A percentile compares a stretch with the other conserved stretches of the same genome.
phyloP scores from a whole-genome alignment of 1,140 invertebrate genomes.

The Drusus annulatus region DNA sequence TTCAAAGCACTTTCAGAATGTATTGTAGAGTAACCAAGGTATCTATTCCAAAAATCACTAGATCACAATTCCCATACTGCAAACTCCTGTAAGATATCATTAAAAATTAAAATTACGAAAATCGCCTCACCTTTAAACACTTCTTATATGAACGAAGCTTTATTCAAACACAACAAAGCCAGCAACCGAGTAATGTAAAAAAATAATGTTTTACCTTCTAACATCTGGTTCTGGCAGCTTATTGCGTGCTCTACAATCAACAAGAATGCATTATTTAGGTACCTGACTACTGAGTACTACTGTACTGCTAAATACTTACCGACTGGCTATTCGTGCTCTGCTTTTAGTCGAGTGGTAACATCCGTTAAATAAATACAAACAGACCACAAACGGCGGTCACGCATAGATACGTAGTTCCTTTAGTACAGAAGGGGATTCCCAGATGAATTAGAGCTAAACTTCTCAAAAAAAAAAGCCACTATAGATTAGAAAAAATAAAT shows the following conservation, averaged over 20 bases:
- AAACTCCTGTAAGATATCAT: too few species aligned
- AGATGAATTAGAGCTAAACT: background rate
- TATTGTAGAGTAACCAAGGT: too few species aligned
- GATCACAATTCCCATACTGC: too few species aligned
- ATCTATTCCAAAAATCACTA: too few species aligned
- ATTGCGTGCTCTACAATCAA: background rate
- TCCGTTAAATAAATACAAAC: conserved; percentile 34
- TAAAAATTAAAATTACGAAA: too few species aligned
- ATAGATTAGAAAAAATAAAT: too few species aligned
- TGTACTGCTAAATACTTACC: too few species aligned
- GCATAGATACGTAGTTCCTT: background rate
- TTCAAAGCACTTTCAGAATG: too few species aligned
- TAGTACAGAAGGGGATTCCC: background rate
- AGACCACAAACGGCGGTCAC: conserved; percentile 25
- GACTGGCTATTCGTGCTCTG: background rate
- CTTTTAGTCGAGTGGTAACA: conserved; percentile 23
- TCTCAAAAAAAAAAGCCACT: too few species aligned
- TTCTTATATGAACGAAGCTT: background rate
- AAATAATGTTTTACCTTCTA: background rate
- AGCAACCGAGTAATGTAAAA: background rate
- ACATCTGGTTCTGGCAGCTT: background rate
- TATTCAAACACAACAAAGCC: background rate
- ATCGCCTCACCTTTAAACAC: too few species aligned
- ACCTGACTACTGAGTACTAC: too few species aligned
- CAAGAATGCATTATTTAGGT: conserved; percentile 15